These are phyloP conservation scores for Dendrocincla fuliginosa DNA, from an alignment of 2,797 vertebrate genomes.

Conservation along the genomic window DNA sequence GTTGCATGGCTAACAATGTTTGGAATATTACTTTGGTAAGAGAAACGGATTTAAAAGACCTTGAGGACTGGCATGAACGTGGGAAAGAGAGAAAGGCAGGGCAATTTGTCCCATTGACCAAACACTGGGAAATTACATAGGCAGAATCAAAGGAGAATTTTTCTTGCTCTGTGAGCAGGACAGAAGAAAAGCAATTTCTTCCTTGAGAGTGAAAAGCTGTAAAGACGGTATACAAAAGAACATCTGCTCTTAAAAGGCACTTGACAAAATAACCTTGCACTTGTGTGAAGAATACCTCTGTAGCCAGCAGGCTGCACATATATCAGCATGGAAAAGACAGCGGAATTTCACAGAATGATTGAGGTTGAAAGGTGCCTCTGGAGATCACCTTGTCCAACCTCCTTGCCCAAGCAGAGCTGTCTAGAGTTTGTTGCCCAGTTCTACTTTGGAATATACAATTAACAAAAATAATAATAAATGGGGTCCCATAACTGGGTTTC, in stretches of 20 bases:
- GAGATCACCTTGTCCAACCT: not conserved
- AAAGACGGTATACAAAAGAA: not conserved
- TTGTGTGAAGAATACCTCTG: not conserved
- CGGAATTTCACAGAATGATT: not conserved
- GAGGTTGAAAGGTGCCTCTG: not conserved
- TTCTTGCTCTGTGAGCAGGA: not conserved
- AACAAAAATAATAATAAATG: not conserved
- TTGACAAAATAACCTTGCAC: conserved; percentile 16
- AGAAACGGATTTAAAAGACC: not conserved
- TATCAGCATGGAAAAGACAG: not conserved
- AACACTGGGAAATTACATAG: not conserved
- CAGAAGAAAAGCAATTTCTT: not conserved
- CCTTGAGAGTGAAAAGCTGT: not conserved
- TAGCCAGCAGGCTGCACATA: not conserved
- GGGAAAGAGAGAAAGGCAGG: not conserved
- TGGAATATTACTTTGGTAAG: not conserved
- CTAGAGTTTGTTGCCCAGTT: not conserved
- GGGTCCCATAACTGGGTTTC: not conserved
- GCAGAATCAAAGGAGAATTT: not conserved
- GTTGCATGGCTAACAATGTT: not conserved
- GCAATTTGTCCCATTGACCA: not conserved
- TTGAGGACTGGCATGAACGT: not conserved
- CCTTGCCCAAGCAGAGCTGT: not conserved
- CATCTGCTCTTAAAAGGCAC: not conserved
- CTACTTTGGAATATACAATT: not conserved